These are phyloP conservation scores for Dryobota labecula DNA, from an alignment of 2,888 invertebrate species.

Conservation along the genomic window DNA sequence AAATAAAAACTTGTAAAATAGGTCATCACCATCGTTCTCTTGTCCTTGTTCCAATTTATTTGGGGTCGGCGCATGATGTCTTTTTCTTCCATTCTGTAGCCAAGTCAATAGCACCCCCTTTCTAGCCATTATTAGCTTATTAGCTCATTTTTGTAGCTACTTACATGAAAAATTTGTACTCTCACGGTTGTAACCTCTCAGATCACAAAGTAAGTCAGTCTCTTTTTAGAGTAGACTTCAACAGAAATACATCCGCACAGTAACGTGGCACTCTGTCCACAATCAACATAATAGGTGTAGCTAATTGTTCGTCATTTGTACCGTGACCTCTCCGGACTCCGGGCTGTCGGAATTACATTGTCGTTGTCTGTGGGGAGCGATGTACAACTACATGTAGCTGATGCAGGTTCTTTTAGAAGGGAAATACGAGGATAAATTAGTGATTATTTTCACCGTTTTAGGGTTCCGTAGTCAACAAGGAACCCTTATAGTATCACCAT, in stretches of 20 bases:
- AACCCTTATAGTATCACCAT: too few relatives aligned
- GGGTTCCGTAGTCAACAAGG: too few relatives aligned
- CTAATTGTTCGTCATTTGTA: slow-evolving; percentile 63
- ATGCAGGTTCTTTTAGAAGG: slow-evolving; percentile 8
- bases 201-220: background rate
- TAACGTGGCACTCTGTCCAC: slow-evolving; percentile 38
- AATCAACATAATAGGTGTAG: slow-evolving; percentile 59
- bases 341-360: slow-evolving; percentile 31
- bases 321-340: slow-evolving; percentile 38
- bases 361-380: slow-evolving; percentile 33
- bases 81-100: too few relatives aligned
- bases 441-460: background rate
- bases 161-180: background rate
- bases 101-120: too few relatives aligned
- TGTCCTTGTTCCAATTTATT: background rate
- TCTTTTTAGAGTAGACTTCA: background rate
- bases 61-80: too few relatives aligned
- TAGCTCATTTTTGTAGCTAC: background rate
- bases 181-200: background rate
- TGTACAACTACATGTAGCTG: slow-evolving; percentile 19
- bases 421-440: slow-evolving; percentile 4
- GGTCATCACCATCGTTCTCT: background rate
- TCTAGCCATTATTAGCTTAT: too few relatives aligned
- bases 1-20: too few relatives aligned
- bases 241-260: slow-evolving; percentile 26